Evolutionary conservation across 2,888 invertebrate species (phyloP).

Genomic region (Eulithis prunata): DNA sequence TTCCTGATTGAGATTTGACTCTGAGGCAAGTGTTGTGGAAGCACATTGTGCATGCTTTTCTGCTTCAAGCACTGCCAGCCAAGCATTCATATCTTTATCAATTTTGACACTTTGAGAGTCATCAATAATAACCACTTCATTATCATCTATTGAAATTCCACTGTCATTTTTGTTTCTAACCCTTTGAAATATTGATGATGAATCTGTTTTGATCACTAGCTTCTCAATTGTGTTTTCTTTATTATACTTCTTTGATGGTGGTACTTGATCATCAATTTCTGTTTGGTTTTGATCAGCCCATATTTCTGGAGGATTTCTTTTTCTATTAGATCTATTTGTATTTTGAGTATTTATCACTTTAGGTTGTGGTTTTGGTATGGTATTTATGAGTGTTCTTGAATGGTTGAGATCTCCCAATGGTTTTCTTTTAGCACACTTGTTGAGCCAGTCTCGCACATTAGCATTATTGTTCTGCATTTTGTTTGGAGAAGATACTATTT

Average conservation of each 20-base stretch:
- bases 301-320: constrained; percentile 46
- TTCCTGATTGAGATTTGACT: constrained; percentile 5
- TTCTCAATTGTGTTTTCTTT: constrained; percentile 30
- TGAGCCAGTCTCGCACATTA: constrained; percentile 70
- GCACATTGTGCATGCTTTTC: constrained; percentile 47
- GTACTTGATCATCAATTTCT: constrained; percentile 14
- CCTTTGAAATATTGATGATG: constrained; percentile 3
- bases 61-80: constrained; percentile 61
- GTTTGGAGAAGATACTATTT: constrained; percentile 47
- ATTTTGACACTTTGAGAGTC: constrained; percentile 56
- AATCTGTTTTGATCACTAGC: constrained; percentile 15
- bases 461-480: constrained; percentile 63
- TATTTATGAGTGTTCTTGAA: constrained; percentile 30
- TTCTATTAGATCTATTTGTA: constrained; percentile 36
- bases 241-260: constrained; percentile 25
- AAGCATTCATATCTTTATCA: constrained; percentile 71
- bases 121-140: constrained; percentile 57
- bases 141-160: constrained; percentile 66
- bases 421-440: constrained; percentile 58
- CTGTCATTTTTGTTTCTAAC: constrained; percentile 59
- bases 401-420: constrained; percentile 67
- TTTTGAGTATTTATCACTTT: constrained; percentile 34
- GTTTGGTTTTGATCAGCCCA: constrained; percentile 31
- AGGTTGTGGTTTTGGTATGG: constrained; percentile 23
- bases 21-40: constrained; percentile 28